Percentiles rank a stretch among this genome's conserved stretches.
Evolutionary conservation across 92 coral and sea anemone species (phyloP).

Genomic region (Epizoanthus stellaris): DNA sequence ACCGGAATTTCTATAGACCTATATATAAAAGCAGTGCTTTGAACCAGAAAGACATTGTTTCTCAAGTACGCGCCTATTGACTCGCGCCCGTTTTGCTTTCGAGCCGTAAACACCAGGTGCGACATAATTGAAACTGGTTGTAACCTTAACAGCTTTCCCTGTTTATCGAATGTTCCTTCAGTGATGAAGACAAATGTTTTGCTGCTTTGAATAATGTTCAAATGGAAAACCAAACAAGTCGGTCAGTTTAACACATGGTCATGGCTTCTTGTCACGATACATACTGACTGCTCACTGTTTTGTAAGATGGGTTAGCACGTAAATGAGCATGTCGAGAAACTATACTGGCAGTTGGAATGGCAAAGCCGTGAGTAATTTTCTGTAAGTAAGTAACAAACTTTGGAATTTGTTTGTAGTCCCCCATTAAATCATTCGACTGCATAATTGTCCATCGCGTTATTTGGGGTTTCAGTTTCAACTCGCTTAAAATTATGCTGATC

Average conservation of each 20-base stretch:
- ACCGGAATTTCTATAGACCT: background rate
- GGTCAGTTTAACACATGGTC: background rate
- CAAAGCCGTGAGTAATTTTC: background rate
- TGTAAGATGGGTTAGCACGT: background rate
- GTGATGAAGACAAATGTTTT: background rate
- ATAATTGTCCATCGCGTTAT: too few species aligned
- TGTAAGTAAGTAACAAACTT: background rate
- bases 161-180: background rate
- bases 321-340: background rate
- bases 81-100: background rate
- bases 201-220: background rate
- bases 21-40: background rate
- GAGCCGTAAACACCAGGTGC: constrained; percentile 6
- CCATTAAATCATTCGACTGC: too few species aligned
- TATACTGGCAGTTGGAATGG: background rate
- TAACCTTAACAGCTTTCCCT: background rate
- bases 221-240: background rate
- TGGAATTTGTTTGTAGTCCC: background rate
- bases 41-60: constrained; percentile 14
- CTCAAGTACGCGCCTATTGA: background rate
- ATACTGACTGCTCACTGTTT: too few species aligned
- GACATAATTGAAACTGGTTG: background rate
- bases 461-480: background rate
- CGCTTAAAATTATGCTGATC: constrained; percentile 5
- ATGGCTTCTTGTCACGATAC: background rate